Base-by-base conservation (phyloP, 2,888 invertebrate species). In the Lottia scabra region DNA sequence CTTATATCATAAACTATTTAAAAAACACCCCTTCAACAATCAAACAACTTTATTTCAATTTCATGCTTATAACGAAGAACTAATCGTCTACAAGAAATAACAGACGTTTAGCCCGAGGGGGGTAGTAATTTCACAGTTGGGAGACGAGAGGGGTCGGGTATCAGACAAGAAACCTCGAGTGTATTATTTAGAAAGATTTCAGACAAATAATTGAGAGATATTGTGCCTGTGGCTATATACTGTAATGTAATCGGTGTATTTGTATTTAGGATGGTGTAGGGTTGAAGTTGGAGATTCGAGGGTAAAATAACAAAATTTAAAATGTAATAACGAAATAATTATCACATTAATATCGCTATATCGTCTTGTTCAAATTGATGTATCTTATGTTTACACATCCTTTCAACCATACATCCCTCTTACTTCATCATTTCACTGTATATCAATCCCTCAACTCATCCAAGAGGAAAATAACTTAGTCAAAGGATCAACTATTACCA, bases 251-350 rank as follows among this genome's bases (percentile, higher is more conserved):
- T 56, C 19, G 8, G 56, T 10, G 56, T 56, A 56, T 56, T 56
- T 56, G 56, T 56, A 56, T 56, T 15, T 56, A 23, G 19, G 23
- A 23, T 23, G 10, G 23, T 23, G 23, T 19, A 56, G 15, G 56
- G 10, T 19, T 23, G 56, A 12, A 23, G 56, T 19, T 23, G 23
- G 56, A 56, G 10, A 23, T 23, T 23, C 12, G 19, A 10, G 56
- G 56, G 56, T 56, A 56, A 56, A 56, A 56, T 56, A 56, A 56
- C 56, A 56, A 10, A 56, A 19, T 56, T 56, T 56, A 56, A 56
- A 23, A 23, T 56, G 19, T 19, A 23, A 56, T 23, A 23, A 56
- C 19, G 19, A 23, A 56, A 56, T 56, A 56, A 56, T 56, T 56
- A 56, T 23, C 56, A 56, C 56, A 23, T 56, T 56, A 56, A 56